These are phyloP conservation scores for Hucho hucho DNA, from an alignment of 2,113 vertebrate species.

Conservation along the genomic window DNA sequence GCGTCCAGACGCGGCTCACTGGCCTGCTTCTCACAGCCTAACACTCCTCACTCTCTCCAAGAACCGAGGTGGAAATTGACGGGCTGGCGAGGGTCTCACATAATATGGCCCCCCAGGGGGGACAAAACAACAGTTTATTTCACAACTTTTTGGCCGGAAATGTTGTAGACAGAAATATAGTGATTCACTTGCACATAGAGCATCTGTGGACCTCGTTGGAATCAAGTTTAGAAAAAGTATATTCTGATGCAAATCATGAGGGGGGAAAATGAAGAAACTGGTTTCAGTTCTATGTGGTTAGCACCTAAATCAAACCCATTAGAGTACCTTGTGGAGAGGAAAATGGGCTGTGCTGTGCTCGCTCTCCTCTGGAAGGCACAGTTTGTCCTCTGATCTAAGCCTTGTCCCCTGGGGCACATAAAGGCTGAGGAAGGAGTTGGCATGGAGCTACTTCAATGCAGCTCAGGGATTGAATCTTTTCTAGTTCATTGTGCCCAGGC, in stretches of 20 bases:
- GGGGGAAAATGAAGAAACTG: background rate
- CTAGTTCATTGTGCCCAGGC: slow-evolving; percentile 58
- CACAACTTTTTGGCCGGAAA: slow-evolving; percentile 38
- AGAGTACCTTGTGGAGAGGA: background rate
- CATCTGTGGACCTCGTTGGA: slow-evolving; percentile 38
- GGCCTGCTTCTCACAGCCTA: slow-evolving; percentile 38
- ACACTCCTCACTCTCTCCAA: slow-evolving; percentile 42
- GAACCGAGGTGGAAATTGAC: slow-evolving; percentile 56
- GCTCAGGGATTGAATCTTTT: slow-evolving; percentile 48
- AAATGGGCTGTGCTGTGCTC: background rate
- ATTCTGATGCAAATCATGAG: background rate
- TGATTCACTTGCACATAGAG: slow-evolving; percentile 38
- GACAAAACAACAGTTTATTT: slow-evolving; percentile 47
- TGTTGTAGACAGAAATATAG: slow-evolving; percentile 19
- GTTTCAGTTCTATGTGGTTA: background rate
- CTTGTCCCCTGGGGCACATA: slow-evolving; percentile 26
- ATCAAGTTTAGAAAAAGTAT: slow-evolving; percentile 39
- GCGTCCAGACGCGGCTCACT: slow-evolving; percentile 26
- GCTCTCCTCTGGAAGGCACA: background rate
- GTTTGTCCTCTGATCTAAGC: slow-evolving; percentile 48
- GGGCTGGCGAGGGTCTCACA: slow-evolving; percentile 43
- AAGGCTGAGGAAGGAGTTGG: slow-evolving; percentile 14
- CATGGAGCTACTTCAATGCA: background rate
- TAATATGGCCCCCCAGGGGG: slow-evolving; percentile 21
- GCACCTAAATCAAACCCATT: background rate